Evolutionary conservation across 2,113 vertebrate genomes (phyloP), one percentile per base, ranked within the genome.

Genomic region (Axis porcinus): DNA sequence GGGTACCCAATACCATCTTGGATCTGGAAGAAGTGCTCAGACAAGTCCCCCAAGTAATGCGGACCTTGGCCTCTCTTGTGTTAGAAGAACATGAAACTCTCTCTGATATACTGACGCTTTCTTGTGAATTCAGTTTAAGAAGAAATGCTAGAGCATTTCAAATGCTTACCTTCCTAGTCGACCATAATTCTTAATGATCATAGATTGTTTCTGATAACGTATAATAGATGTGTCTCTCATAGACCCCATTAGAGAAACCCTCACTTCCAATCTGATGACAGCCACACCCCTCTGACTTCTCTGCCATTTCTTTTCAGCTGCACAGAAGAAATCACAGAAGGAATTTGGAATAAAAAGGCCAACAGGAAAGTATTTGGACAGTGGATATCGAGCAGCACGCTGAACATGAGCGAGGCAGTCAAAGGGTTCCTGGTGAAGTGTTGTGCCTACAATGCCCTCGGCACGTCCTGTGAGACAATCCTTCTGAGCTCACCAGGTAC

Each of bases 361-460:
- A 95, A 98, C 74, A 98, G 97, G 33, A 98, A 97, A 97, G 97
- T 96, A 1, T 94, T 98, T 91, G 99, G 99, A 64, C 97, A 97
- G 0, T 99, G 99, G 99, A 94, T 50, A 16, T 98, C 99, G 3
- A 98, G 86, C 62, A 99, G 99, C 70, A 98, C 90, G 17, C 93
- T 99, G 74, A 92, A 95, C 7, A 57, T 95, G 89, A 86, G 60
- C 0, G 86, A 98, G 45, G 64, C 87, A 14, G 13, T 97, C 45
- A 23, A 95, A 33, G 85, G 92, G 10, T 86, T 98, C 90, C 98
- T 76, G 0, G 25, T 99, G 78, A 98, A 97, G 96, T 99, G 99
- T 95, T 99, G 99, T 64, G 98, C 99, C 3, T 97, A 96, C 28
- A 99, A 99, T 97, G 97, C 98, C 2, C 67, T 98, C 0, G 99